Base-by-base conservation (phyloP, 1,140 invertebrate species). In the Bombus soroeensis region DNA sequence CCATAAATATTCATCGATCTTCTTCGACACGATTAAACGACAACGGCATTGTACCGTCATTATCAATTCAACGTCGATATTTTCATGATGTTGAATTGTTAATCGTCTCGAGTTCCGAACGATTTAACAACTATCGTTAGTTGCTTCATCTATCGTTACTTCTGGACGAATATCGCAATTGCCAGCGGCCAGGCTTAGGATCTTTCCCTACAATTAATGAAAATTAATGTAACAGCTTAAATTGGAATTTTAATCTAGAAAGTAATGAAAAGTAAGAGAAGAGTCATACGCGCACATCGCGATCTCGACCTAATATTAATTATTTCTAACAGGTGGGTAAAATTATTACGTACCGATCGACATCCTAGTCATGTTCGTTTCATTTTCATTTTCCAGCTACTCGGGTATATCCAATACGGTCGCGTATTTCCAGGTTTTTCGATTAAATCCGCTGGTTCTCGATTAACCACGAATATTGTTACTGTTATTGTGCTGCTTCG, bases 401-500 rank as follows among this genome's bases (percentile, higher is more conserved):
- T 10, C 1, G 32, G 4, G 5, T 4, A 57, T 22, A 57, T 22
- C 25, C 41, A 34, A 37, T 32, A 13, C 13, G 43, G 37, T 12
- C 41, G n/a, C 13, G 43, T 59, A 32, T 81, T 71, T 70, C 8
- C 47, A 37, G 28, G 18, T 22, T 5, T 18, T 39, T 59, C 64
- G 79, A 81, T 81, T 32, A 57, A 57, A 41, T 57, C 43, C 66
- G 22, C 15, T 3, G 68, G 37, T 57, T 39, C 47, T 59, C 79
- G 37, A 81, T 81, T 81, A 81, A 81, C 79, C 79, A 37, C 28
- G 25, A 41, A 81, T 59, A 81, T 72, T 32, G 37, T 72, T 71
- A 81, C 34, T 6, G 47, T 41, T 81, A 28, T 41, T 62, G 47
- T 41, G 5, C 25, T 32, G 62, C 70, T 73, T 39, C 47, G 37